Conservation (phyloP, 1,140 invertebrate genomes). For the Calycopis cecrops region DNA sequence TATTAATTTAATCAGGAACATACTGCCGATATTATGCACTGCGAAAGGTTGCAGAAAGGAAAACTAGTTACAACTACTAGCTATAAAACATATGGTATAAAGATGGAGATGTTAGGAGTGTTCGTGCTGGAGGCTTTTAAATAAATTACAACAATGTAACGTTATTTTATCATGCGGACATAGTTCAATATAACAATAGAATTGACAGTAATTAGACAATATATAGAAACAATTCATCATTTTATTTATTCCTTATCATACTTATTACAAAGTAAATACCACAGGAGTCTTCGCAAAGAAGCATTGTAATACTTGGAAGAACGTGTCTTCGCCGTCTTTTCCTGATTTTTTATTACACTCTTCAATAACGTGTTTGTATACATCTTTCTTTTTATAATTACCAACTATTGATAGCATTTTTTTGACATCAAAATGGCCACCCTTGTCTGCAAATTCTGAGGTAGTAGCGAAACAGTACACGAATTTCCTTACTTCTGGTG, state of each 20-base stretch:
- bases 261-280: constrained; percentile 21
- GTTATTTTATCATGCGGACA: too few species aligned
- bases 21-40: too few species aligned
- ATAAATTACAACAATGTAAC: too few species aligned
- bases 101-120: too few species aligned
- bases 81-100: too few species aligned
- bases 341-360: constrained; percentile 27
- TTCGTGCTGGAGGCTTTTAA: too few species aligned
- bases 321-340: constrained; percentile 21
- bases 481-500: constrained; percentile 25
- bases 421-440: constrained; percentile 23
- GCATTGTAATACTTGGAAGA: constrained; percentile 21
- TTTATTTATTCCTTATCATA: neutral
- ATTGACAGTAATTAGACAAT: neutral
- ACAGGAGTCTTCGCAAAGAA: constrained; percentile 24
- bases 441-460: constrained; percentile 21
- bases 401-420: constrained; percentile 23
- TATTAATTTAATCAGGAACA: too few species aligned
- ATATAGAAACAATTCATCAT: neutral
- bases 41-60: too few species aligned
- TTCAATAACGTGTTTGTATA: constrained; percentile 25
- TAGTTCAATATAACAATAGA: neutral
- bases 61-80: too few species aligned
- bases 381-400: constrained; percentile 21
- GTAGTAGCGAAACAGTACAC: constrained; percentile 27